Percentiles rank a stretch among this genome's conserved stretches.
These are phyloP conservation scores for Blera fallax DNA, from an alignment of 2,888 invertebrate species.

Conservation along the genomic window DNA sequence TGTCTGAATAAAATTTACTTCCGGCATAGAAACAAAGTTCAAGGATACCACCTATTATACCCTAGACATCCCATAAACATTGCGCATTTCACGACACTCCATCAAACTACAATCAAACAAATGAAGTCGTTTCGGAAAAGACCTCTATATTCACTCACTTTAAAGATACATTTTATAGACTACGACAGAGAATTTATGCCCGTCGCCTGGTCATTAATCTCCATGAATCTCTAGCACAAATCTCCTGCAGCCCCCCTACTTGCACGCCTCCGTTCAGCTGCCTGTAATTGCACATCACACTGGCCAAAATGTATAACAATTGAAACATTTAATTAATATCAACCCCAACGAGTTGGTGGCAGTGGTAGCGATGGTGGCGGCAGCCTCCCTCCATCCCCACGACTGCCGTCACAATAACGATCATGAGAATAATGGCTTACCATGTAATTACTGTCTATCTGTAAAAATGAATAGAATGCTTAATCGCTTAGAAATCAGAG, in stretches of 20 bases:
- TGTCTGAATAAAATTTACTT: not conserved
- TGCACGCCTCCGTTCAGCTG: not conserved
- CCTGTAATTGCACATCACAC: constrained; percentile 56
- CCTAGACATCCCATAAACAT: constrained; percentile 17
- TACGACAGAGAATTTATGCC: constrained; percentile 56
- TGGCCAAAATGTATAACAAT: constrained; percentile 65
- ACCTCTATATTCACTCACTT: constrained; percentile 8
- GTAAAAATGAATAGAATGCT: constrained; percentile 72
- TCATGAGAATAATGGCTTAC: constrained; percentile 69
- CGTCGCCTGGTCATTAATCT: constrained; percentile 60
- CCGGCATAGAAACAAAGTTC: not conserved
- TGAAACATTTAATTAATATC: constrained; percentile 71
- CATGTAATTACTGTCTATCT: constrained; percentile 73
- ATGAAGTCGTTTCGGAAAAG: constrained; percentile 40
- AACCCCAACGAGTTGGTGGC: constrained; percentile 47
- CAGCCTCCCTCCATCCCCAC: not conserved
- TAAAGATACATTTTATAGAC: constrained; percentile 37
- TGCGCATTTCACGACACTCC: constrained; percentile 44
- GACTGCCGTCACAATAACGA: constrained; percentile 62
- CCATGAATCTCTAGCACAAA: constrained; percentile 56
- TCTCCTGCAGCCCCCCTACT: not conserved
- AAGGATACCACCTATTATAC: not conserved
- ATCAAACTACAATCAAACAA: constrained; percentile 57
- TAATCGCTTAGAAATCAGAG: constrained; percentile 72
- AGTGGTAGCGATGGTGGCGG: not conserved